Percentiles rank a stretch among this genome's conserved stretches.
Evolutionary conservation across 2,113 vertebrate genomes (phyloP).

Genomic region (Rhinoderma darwinii): DNA sequence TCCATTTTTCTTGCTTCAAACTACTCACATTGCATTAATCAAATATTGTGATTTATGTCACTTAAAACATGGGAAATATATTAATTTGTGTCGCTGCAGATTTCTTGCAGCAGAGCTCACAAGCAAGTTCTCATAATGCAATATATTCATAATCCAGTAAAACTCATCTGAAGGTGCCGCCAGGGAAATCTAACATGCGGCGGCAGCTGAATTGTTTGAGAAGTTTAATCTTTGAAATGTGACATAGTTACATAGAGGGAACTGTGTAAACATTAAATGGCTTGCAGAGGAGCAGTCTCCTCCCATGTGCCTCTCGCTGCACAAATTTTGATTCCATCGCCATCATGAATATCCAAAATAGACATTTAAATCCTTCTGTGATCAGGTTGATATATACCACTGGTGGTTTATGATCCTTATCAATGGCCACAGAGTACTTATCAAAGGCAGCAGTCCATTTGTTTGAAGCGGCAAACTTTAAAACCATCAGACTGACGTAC

Average conservation of each 20-base stretch:
- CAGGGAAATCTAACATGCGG: constrained; percentile 55
- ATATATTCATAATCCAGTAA: constrained; percentile 59
- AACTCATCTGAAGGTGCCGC: constrained; percentile 53
- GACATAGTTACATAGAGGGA: constrained; percentile 53
- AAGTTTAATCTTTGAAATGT: constrained; percentile 58
- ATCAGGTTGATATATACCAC: constrained; percentile 34
- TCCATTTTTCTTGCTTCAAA: constrained; percentile 43
- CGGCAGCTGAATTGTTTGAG: constrained; percentile 50
- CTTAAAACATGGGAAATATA: constrained; percentile 56
- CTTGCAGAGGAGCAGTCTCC: constrained; percentile 39
- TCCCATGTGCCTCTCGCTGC: constrained; percentile 41
- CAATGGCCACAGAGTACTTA: constrained; percentile 9
- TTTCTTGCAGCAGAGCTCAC: constrained; percentile 52
- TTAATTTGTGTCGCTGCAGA: constrained; percentile 55
- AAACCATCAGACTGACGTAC: background rate
- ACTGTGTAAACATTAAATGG: constrained; percentile 56
- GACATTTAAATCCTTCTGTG: constrained; percentile 48
- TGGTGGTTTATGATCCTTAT: constrained; percentile 46
- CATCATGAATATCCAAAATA: constrained; percentile 48
- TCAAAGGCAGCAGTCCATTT: background rate
- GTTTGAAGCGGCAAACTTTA: background rate
- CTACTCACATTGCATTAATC: constrained; percentile 50
- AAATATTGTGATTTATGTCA: constrained; percentile 60
- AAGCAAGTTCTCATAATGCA: constrained; percentile 54
- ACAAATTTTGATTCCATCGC: constrained; percentile 48